Evolutionary conservation across 2,797 vertebrate genomes (phyloP).

Genomic region (Hypotaenidia okinawae): DNA sequence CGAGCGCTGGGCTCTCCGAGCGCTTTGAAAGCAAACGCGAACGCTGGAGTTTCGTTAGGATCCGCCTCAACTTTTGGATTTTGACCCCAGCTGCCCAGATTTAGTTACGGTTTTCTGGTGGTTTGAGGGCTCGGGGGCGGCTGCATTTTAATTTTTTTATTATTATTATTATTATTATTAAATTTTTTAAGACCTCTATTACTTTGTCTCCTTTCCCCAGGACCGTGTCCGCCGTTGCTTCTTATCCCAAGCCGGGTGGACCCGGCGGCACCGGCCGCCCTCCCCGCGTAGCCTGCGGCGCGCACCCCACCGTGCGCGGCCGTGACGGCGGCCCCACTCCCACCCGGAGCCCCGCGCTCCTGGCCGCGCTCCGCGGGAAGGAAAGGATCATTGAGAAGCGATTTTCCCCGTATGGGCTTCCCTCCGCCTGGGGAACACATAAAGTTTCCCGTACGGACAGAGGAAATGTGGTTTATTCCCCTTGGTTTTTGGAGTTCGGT

Average conservation of each 20-base stretch:
- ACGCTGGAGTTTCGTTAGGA: background rate
- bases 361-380: background rate
- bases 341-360: no score
- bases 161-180: no score
- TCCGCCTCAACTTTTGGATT: background rate
- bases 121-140: background rate
- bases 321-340: background rate
- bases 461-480: background rate
- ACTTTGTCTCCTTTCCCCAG: background rate
- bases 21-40: background rate
- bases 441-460: background rate
- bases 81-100: background rate
- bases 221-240: fast-evolving
- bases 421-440: no score
- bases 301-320: background rate
- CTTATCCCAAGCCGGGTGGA: background rate
- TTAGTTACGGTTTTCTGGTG: background rate
- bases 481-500: background rate
- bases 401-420: background rate
- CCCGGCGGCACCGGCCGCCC: fast-evolving
- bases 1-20: background rate
- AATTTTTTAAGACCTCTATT: background rate
- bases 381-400: fast-evolving
- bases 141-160: background rate
- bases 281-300: background rate